These are phyloP conservation scores for Smittia sp. DNA, from an alignment of 2,888 invertebrate species.

Conservation along the genomic window DNA sequence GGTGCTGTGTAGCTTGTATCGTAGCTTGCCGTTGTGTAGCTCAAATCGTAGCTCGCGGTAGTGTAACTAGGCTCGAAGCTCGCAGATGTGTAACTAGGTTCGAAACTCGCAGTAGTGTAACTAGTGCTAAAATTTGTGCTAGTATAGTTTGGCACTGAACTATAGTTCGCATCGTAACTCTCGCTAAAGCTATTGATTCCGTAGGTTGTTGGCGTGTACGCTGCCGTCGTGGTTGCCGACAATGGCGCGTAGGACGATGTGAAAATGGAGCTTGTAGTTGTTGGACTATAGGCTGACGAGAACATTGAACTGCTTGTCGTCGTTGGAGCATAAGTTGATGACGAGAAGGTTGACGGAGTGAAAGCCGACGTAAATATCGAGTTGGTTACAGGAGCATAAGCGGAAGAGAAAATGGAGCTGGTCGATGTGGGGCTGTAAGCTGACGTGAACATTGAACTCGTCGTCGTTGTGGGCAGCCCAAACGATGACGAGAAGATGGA, in stretches of 20 bases:
- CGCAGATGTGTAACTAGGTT: background rate
- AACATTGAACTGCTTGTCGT: too few species aligned
- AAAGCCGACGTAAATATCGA: too few species aligned
- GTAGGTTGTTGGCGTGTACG: constrained; percentile 7
- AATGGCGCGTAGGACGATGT: background rate
- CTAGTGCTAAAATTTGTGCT: background rate
- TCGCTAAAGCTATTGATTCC: background rate
- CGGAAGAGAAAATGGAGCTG: too few species aligned
- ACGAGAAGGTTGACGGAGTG: too few species aligned
- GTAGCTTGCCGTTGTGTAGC: background rate
- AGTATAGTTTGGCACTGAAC: background rate
- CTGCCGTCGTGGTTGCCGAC: background rate
- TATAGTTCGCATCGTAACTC: background rate
- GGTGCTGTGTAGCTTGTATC: background rate
- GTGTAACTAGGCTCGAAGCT: background rate
- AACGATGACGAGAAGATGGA: too few species aligned
- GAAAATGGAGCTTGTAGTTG: background rate
- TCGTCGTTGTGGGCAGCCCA: background rate
- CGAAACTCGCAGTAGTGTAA: background rate
- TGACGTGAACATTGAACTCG: background rate
- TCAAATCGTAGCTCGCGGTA: background rate
- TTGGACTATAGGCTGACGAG: background rate
- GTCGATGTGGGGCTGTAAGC: too few species aligned
- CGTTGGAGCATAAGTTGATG: too few species aligned
- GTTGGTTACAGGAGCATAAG: too few species aligned